phyloP scores from a whole-genome alignment of 2,797 vertebrate species.

The Hypotaenidia okinawae region DNA sequence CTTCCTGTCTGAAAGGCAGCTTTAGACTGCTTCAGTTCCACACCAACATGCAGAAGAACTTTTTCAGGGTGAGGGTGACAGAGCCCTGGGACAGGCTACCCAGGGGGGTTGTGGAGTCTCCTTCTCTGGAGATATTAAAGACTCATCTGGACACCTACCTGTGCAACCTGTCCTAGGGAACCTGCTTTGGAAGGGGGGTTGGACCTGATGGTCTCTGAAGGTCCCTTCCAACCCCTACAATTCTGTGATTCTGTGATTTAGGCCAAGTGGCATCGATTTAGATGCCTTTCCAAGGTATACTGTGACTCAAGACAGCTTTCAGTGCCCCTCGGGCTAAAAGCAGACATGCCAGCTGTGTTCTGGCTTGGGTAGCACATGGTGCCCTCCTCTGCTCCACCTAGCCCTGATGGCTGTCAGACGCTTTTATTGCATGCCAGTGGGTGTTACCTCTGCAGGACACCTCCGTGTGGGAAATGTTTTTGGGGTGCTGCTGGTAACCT shows the following conservation, averaged over 20 bases:
- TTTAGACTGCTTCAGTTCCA: background rate
- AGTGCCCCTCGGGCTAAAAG: background rate
- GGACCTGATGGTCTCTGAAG: too few relatives aligned
- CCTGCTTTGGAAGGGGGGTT: too few relatives aligned
- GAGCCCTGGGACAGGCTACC: too few relatives aligned
- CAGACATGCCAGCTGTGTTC: background rate
- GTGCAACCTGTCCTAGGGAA: too few relatives aligned
- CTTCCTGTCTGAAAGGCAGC: background rate
- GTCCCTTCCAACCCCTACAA: too few relatives aligned
- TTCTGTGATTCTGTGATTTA: background rate
- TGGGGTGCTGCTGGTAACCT: background rate
- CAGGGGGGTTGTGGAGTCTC: too few relatives aligned
- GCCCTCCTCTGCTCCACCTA: background rate
- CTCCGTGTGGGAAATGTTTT: background rate
- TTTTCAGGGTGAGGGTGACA: too few relatives aligned
- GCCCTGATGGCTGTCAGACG: background rate
- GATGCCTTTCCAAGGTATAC: background rate
- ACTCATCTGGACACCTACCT: too few relatives aligned
- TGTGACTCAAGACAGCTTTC: background rate
- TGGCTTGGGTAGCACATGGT: accelerated
- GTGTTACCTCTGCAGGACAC: background rate
- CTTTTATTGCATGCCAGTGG: background rate
- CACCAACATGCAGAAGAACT: too few relatives aligned
- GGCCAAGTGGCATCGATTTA: background rate
- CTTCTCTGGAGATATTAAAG: too few relatives aligned